phyloP scores from a whole-genome alignment of 1,140 invertebrate species.

The Microplitis demolitor region DNA sequence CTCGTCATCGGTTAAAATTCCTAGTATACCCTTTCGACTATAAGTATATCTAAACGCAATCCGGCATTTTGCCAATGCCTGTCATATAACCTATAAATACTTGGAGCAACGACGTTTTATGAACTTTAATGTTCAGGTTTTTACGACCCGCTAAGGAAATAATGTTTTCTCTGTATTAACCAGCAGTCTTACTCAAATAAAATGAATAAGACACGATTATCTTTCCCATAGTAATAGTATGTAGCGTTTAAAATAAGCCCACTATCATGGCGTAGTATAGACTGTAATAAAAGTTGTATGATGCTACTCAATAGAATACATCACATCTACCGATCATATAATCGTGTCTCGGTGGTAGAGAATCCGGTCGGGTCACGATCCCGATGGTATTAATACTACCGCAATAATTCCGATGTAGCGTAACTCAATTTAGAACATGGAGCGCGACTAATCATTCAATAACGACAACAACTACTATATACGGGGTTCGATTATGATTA shows the following conservation, averaged over 20 bases:
- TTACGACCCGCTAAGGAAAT: slow-evolving; percentile 24
- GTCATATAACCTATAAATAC: slow-evolving; percentile 28
- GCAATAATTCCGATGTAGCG: slow-evolving; percentile 21
- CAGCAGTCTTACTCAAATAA: too few species aligned
- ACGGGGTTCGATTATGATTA: too few species aligned
- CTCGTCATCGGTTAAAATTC: too few species aligned
- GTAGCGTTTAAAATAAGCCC: too few species aligned
- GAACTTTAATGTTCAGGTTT: slow-evolving; percentile 26
- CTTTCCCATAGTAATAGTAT: too few species aligned
- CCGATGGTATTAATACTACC: slow-evolving; percentile 18
- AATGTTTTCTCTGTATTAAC: slow-evolving; percentile 9
- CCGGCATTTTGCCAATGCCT: slow-evolving; percentile 31
- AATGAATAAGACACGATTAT: too few species aligned
- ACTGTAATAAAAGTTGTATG: too few species aligned
- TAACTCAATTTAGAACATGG: slow-evolving; percentile 23
- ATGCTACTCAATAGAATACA: too few species aligned
- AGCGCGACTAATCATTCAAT: slow-evolving; percentile 32
- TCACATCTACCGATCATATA: background rate
- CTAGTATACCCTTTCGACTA: background rate
- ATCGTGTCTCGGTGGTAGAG: background rate
- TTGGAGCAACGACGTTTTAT: slow-evolving; percentile 13
- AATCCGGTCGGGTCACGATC: slow-evolving; percentile 2
- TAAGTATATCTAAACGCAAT: slow-evolving; percentile 3
- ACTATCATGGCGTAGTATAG: too few species aligned
- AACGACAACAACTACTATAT: slow-evolving; percentile 8